Evolutionary conservation across 2,797 vertebrate species (phyloP).

Genomic region (Triplophysa bombifrons): DNA sequence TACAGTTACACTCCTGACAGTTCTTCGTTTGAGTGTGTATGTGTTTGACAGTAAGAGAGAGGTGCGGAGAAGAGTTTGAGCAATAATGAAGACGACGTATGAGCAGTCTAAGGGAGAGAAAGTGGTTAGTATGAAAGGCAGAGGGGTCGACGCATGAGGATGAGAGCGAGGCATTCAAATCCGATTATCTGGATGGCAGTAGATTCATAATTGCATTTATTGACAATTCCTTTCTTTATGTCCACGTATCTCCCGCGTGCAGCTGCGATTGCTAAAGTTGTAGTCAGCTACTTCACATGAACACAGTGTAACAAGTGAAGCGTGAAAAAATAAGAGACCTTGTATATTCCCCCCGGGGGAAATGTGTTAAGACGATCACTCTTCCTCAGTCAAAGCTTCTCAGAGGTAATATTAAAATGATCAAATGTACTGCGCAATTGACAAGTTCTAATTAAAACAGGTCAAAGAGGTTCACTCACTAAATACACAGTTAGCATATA

Average conservation of each 20-base stretch:
- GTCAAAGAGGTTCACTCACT: not conserved
- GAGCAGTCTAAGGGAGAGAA: slow-evolving; percentile 1
- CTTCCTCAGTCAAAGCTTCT: not conserved
- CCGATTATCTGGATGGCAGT: slow-evolving; percentile 45
- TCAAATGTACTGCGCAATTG: not conserved
- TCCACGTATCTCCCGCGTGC: slow-evolving; percentile 21
- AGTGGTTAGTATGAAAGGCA: slow-evolving; percentile 16
- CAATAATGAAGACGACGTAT: slow-evolving; percentile 4
- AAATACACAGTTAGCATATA: not conserved
- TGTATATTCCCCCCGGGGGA: slow-evolving; percentile 8
- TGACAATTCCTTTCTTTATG: slow-evolving; percentile 41
- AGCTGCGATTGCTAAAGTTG: slow-evolving; percentile 35
- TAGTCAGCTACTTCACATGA: slow-evolving; percentile 37
- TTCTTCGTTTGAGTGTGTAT: slow-evolving; percentile 50
- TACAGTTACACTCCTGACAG: slow-evolving; percentile 68
- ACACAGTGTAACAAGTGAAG: slow-evolving; percentile 40
- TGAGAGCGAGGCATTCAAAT: slow-evolving; percentile 32
- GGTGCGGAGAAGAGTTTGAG: slow-evolving; percentile 2
- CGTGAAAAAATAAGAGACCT: slow-evolving; percentile 1
- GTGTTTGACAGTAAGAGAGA: slow-evolving; percentile 2
- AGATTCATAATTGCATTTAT: slow-evolving; percentile 46
- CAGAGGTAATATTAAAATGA: not conserved
- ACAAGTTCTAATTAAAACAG: not conserved
- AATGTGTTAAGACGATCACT: slow-evolving; percentile 24
- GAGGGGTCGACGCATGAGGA: slow-evolving; percentile 9